phyloP scores from a whole-genome alignment of 2,888 invertebrate species.

The Omphaloscelis lunosa region DNA sequence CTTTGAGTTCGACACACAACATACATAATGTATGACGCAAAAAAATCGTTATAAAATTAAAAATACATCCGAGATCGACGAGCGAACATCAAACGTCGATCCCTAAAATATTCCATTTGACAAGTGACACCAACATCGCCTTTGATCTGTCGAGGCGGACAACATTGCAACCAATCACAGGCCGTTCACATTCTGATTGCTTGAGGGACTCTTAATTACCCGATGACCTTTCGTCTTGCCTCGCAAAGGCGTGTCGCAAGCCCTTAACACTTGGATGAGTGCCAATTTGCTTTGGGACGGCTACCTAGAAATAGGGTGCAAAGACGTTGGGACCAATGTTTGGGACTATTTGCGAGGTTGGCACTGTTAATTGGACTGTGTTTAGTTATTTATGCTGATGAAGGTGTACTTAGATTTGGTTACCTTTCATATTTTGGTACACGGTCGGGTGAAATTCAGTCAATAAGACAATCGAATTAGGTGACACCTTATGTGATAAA shows the following conservation, averaged over 20 bases:
- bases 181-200: slow-evolving; percentile 84
- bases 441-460: slow-evolving; percentile 2
- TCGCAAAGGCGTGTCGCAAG: slow-evolving; percentile 79
- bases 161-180: slow-evolving; percentile 86
- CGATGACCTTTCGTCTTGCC: slow-evolving; percentile 83
- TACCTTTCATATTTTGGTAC: slow-evolving; percentile 44
- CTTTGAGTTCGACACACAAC: slow-evolving; percentile 42
- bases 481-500: not conserved
- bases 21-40: slow-evolving; percentile 68
- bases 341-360: slow-evolving; percentile 65
- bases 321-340: slow-evolving; percentile 66
- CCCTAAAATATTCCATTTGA: slow-evolving; percentile 88
- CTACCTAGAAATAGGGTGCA: slow-evolving; percentile 67
- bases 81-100: slow-evolving; percentile 79
- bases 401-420: slow-evolving; percentile 42
- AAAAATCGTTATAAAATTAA: slow-evolving; percentile 73
- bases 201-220: slow-evolving; percentile 89
- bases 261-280: slow-evolving; percentile 83
- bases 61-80: slow-evolving; percentile 72
- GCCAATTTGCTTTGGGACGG: slow-evolving; percentile 80
- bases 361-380: slow-evolving; percentile 68
- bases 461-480: slow-evolving; percentile 2
- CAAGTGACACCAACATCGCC: slow-evolving; percentile 80
- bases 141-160: slow-evolving; percentile 83
- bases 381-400: slow-evolving; percentile 64